phyloP scores from a whole-genome alignment of 1,140 invertebrate genomes.

The Polyergus mexicanus region DNA sequence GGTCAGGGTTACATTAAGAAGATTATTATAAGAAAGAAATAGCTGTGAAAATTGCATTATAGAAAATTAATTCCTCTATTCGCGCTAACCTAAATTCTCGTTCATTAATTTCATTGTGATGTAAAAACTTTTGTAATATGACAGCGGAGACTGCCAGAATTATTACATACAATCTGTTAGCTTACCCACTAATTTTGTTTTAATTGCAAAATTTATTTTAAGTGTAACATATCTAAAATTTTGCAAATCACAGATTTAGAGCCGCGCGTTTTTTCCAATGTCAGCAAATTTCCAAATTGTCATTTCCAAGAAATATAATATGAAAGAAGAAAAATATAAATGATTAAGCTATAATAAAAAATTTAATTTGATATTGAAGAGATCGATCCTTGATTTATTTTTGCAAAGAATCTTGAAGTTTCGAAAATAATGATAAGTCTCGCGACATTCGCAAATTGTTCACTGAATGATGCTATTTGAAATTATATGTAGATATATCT shows the following conservation, averaged over 20 bases:
- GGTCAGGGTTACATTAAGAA: background rate
- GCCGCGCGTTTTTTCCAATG: too few species aligned
- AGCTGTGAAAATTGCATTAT: background rate
- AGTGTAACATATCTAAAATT: background rate
- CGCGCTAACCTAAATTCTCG: background rate
- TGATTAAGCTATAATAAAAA: background rate
- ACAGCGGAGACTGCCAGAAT: background rate
- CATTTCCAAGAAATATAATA: background rate
- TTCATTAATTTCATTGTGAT: background rate
- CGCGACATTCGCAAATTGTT: background rate
- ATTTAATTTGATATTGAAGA: background rate
- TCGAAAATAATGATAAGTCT: background rate
- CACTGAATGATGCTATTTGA: background rate
- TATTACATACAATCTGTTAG: background rate
- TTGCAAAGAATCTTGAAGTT: background rate
- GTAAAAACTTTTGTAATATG: background rate
- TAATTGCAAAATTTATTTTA: background rate
- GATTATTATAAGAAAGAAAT: background rate
- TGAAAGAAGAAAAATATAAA: background rate
- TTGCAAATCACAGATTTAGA: background rate
- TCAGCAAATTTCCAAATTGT: background rate
- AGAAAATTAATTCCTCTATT: background rate
- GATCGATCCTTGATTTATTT: background rate
- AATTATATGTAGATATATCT: constrained; percentile 5
- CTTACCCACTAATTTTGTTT: background rate